phyloP scores from a whole-genome alignment of 1,140 invertebrate species.

The Sarcophaga bullata region DNA sequence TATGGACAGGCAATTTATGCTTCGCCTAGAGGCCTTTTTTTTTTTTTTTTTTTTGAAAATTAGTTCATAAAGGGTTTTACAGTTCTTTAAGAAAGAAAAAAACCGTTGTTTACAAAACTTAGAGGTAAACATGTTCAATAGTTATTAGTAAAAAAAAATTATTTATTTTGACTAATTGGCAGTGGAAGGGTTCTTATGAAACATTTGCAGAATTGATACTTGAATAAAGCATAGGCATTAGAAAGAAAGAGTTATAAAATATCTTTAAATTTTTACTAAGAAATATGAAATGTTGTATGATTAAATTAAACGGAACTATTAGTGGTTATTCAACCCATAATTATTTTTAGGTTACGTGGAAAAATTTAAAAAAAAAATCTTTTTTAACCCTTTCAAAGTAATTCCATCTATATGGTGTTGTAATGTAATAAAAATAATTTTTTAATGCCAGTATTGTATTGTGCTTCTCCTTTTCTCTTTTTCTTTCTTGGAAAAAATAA shows the following conservation, averaged over 20 bases:
- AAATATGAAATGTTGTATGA: neutral
- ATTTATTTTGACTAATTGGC: neutral
- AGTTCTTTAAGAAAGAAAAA: neutral
- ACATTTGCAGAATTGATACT: neutral
- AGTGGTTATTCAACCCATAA: no score
- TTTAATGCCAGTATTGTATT: no score
- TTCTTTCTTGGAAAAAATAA: no score
- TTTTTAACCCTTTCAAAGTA: no score
- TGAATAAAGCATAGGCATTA: no score
- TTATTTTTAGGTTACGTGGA: no score
- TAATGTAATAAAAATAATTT: no score
- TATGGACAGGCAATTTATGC: neutral
- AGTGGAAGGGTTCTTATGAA: neutral
- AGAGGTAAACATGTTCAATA: neutral
- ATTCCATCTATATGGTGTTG: no score
- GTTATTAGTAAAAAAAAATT: neutral
- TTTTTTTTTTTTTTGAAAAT: neutral
- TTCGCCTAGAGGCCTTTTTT: neutral
- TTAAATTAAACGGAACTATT: neutral
- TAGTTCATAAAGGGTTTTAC: conserved; percentile 1
- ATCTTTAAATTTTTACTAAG: neutral
- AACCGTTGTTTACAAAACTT: no score
- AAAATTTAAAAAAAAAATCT: no score
- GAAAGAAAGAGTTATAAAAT: neutral
- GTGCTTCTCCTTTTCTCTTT: no score